A percentile compares a stretch with the other conserved stretches of the same genome.
Evolutionary conservation across 2,888 invertebrate genomes (phyloP).

Genomic region (Agelastica alni): DNA sequence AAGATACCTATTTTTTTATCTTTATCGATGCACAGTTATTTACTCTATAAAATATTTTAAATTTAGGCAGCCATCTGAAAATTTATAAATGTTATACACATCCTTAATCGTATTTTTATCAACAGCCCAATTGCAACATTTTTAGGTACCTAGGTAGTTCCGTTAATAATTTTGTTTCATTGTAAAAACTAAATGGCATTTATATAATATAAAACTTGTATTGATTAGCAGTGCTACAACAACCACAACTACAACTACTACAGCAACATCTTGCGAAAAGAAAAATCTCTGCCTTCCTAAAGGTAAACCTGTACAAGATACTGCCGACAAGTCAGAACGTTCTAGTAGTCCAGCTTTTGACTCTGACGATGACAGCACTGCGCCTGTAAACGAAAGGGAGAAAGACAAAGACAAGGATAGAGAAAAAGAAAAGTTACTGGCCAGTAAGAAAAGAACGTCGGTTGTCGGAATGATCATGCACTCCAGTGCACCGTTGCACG

Average conservation of each 20-base stretch:
- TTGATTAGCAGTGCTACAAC: slow-evolving; percentile 56
- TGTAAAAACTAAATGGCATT: no score
- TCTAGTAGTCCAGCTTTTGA: slow-evolving; percentile 94
- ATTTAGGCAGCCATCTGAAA: no score
- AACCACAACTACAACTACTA: slow-evolving; percentile 60
- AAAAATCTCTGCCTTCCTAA: slow-evolving; percentile 51
- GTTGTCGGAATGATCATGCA: slow-evolving; percentile 72
- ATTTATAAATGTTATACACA: no score
- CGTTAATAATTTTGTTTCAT: no score
- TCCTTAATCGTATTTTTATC: no score
- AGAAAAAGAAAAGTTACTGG: slow-evolving; percentile 36
- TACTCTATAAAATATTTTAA: no score
- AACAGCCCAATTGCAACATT: no score
- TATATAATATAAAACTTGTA: neutral
- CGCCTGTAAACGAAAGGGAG: slow-evolving; percentile 35
- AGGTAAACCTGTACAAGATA: slow-evolving; percentile 16
- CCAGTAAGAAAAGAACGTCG: slow-evolving; percentile 66
- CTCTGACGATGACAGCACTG: slow-evolving; percentile 86
- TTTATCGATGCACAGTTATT: no score
- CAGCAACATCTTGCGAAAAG: slow-evolving; percentile 36
- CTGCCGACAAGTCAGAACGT: slow-evolving; percentile 71
- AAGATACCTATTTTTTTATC: no score
- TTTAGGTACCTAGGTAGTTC: no score
- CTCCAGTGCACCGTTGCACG: slow-evolving; percentile 61
- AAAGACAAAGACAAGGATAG: slow-evolving; percentile 17